Evolutionary conservation across 2,797 vertebrate genomes (phyloP).

Genomic region (Alosa sapidissima): DNA sequence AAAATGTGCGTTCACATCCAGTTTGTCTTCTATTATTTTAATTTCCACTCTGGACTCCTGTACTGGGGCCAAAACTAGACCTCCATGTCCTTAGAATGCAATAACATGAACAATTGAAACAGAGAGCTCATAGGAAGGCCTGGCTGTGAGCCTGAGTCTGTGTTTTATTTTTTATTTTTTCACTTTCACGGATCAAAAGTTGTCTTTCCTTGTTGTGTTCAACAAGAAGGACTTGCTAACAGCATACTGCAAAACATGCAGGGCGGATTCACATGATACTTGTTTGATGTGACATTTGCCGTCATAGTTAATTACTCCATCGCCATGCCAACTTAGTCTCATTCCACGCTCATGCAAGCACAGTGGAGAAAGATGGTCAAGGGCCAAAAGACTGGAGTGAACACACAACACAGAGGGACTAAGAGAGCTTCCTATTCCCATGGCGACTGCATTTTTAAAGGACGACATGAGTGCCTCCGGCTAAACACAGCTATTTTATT

Average conservation of each 20-base stretch:
- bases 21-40: not conserved
- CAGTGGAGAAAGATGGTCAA: constrained; percentile 25
- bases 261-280: constrained; percentile 29
- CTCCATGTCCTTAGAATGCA: constrained; percentile 3
- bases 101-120: constrained; percentile 31
- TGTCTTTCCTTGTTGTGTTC: constrained; percentile 32
- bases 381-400: constrained; percentile 11
- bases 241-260: constrained; percentile 35
- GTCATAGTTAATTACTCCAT: constrained; percentile 52
- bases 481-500: not conserved
- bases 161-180: not conserved
- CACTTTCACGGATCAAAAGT: constrained; percentile 33
- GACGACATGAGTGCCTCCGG: not conserved
- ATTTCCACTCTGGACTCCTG: constrained; percentile 25
- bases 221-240: constrained; percentile 37
- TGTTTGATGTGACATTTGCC: constrained; percentile 52
- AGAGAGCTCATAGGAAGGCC: constrained; percentile 27
- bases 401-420: not conserved
- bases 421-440: not conserved
- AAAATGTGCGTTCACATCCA: not conserved
- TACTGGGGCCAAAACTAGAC: constrained; percentile 14
- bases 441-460: not conserved
- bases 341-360: constrained; percentile 43
- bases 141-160: constrained; percentile 33
- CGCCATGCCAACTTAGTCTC: constrained; percentile 45